phyloP scores from a whole-genome alignment of 1,140 invertebrate species.

The Zaprionus ghesquierei region DNA sequence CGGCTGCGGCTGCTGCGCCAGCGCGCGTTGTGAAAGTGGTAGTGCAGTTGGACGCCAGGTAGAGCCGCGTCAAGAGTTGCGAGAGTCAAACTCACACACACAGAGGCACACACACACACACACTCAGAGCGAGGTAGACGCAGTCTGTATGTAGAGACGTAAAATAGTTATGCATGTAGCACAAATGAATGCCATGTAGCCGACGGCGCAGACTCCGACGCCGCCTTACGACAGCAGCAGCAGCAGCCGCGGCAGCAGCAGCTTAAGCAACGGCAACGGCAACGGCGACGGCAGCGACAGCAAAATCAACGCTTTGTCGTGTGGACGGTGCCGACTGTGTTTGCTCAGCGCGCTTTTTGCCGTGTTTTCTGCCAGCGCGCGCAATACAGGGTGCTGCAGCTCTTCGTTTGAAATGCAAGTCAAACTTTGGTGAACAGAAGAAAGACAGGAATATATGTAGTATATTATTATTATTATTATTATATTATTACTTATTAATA shows the following conservation, averaged over 20 bases:
- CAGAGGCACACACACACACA: slow-evolving; percentile 35
- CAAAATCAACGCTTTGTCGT: slow-evolving; percentile 59
- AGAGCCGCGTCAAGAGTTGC: slow-evolving; percentile 16
- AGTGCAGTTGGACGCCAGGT: slow-evolving; percentile 42
- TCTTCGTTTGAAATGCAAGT: not conserved
- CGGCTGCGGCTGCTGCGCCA: slow-evolving; percentile 16
- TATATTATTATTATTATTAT: too few species aligned
- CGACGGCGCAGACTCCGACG: slow-evolving; percentile 63
- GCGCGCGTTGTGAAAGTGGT: slow-evolving; percentile 67
- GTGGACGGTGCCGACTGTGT: slow-evolving; percentile 46
- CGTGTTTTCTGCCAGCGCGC: slow-evolving; percentile 34
- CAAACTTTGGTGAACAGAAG: too few species aligned
- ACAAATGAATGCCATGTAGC: slow-evolving; percentile 68
- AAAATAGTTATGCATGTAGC: slow-evolving; percentile 76
- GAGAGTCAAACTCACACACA: slow-evolving; percentile 2
- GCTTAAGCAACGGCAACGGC: slow-evolving; percentile 27
- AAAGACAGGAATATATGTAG: too few species aligned
- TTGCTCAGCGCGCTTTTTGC: slow-evolving; percentile 56
- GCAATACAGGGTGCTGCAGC: slow-evolving; percentile 47
- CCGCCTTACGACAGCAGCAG: slow-evolving; percentile 38
- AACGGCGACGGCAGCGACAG: slow-evolving; percentile 34
- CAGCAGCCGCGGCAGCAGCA: slow-evolving; percentile 37
- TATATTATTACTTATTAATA: too few species aligned
- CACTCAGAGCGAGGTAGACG: slow-evolving; percentile 1
- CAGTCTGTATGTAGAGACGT: slow-evolving; percentile 37